A percentile compares a stretch with the other conserved stretches of the same genome.
phyloP scores from a whole-genome alignment of 2,888 invertebrate species.

The Rotaria sp. region DNA sequence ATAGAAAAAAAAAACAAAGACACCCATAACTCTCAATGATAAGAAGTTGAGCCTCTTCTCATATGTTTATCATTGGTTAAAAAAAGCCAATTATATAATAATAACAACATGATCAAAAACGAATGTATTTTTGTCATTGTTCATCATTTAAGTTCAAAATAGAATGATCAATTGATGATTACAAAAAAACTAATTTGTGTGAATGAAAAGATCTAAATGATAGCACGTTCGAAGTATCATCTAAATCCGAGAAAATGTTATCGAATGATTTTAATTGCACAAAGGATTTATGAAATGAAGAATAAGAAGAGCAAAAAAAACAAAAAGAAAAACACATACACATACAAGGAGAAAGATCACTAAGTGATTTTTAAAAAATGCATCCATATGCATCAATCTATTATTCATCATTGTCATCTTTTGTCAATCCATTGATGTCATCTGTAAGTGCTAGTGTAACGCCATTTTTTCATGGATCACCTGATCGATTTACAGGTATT shows the following conservation, averaged over 20 bases:
- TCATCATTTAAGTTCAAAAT: background rate
- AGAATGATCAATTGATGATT: background rate
- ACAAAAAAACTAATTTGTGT: background rate
- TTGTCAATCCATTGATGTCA: background rate
- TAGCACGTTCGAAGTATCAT: background rate
- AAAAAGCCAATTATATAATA: background rate
- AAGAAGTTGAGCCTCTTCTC: background rate
- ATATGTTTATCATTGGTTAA: background rate
- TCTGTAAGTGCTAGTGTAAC: background rate
- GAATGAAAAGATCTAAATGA: background rate
- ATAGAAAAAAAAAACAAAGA: background rate
- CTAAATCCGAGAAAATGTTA: background rate
- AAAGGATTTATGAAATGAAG: background rate
- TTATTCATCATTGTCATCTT: background rate
- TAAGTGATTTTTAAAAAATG: background rate
- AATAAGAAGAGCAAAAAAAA: background rate
- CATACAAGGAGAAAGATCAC: background rate
- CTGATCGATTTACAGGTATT: background rate
- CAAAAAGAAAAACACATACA: background rate
- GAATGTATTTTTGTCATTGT: background rate
- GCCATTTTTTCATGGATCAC: background rate
- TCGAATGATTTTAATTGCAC: constrained; percentile 21
- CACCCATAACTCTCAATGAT: background rate
- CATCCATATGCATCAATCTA: background rate
- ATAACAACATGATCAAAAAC: background rate